Conservation (phyloP, 1,140 invertebrate genomes). For the Conus ventricosus region DNA sequence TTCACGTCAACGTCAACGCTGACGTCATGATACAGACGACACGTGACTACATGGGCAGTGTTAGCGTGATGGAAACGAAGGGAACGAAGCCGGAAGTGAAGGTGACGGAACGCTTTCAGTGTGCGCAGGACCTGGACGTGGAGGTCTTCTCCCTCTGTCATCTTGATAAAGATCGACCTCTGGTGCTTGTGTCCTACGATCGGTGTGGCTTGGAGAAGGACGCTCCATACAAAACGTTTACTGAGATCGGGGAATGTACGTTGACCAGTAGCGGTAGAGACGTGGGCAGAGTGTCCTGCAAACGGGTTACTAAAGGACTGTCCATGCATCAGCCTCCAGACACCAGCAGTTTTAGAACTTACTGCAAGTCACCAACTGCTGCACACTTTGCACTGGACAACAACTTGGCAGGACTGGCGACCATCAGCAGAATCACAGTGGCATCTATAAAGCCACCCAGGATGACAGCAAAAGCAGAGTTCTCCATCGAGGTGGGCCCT, state of each 20-base stretch:
- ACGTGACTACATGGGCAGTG: neutral
- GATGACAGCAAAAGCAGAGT: neutral
- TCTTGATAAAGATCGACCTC: neutral
- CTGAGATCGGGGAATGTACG: neutral
- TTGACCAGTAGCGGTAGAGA: neutral
- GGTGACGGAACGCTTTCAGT: neutral
- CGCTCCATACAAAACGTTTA: neutral
- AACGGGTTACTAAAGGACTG: neutral
- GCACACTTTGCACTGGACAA: neutral
- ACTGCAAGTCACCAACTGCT: neutral
- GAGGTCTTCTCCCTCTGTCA: slow-evolving; percentile 7
- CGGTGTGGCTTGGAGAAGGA: neutral
- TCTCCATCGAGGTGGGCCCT: neutral
- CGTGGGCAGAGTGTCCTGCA: slow-evolving; percentile 1
- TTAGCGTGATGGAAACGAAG: neutral
- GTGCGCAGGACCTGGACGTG: neutral
- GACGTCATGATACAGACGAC: neutral
- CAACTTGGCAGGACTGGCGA: neutral
- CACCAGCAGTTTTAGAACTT: neutral
- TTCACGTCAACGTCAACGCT: neutral
- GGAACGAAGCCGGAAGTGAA: neutral
- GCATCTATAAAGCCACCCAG: neutral
- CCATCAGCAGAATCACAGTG: neutral
- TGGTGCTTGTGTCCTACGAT: neutral
- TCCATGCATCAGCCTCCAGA: neutral